These are phyloP conservation scores for Patella depressa DNA, from an alignment of 2,888 invertebrate genomes.

Conservation along the genomic window DNA sequence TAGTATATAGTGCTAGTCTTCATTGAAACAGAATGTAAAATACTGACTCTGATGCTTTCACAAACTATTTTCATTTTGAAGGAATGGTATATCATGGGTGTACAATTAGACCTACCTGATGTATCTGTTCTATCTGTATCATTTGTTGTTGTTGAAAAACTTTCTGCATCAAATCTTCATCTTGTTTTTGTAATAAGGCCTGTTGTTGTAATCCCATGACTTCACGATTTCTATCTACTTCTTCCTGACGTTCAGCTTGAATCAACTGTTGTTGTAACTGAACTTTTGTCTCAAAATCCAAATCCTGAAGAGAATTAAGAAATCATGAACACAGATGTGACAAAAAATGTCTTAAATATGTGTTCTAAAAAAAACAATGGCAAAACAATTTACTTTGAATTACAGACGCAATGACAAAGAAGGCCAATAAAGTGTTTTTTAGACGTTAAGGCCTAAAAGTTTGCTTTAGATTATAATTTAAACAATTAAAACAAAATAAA, in stretches of 20 bases:
- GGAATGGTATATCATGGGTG: too few species aligned
- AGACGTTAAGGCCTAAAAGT: too few species aligned
- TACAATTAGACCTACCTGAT: too few species aligned
- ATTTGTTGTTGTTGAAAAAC: constrained; percentile 63
- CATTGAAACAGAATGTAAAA: too few species aligned
- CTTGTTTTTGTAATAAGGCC: constrained; percentile 21
- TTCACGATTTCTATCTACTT: constrained; percentile 37
- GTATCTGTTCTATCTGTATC: constrained; percentile 48
- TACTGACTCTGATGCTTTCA: too few species aligned
- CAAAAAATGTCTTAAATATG: too few species aligned
- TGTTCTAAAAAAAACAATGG: background rate
- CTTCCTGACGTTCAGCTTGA: constrained; percentile 41
- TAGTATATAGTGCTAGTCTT: too few species aligned
- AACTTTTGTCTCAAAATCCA: constrained; percentile 56
- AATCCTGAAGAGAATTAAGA: constrained; percentile 29
- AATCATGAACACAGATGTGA: too few species aligned
- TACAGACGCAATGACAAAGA: background rate
- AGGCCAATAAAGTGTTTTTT: background rate
- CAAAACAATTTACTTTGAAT: background rate
- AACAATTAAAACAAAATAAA: too few species aligned
- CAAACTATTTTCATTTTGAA: too few species aligned
- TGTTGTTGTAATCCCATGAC: constrained; percentile 32
- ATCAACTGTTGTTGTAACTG: constrained; percentile 59
- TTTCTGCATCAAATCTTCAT: constrained; percentile 55
- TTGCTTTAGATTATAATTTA: too few species aligned